Conservation (phyloP, 2,797 vertebrate species). For the Momotus momota region DNA sequence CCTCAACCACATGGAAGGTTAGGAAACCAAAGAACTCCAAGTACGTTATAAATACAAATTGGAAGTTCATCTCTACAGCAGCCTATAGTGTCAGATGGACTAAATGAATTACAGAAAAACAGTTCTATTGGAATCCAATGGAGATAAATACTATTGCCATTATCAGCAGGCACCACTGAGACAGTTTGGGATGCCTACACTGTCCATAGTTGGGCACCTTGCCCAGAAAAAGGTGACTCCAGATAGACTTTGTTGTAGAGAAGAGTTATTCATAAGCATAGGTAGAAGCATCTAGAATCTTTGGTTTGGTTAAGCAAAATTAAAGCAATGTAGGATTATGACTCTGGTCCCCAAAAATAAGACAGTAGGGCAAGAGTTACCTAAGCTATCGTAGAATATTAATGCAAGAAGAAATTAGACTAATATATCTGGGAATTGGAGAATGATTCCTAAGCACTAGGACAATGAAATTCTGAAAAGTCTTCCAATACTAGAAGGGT, state of each 20-base stretch:
- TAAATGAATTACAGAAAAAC: neutral
- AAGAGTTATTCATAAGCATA: neutral
- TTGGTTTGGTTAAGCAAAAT: neutral
- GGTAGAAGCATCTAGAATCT: neutral
- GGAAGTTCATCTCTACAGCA: neutral
- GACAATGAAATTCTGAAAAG: neutral
- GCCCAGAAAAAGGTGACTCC: neutral
- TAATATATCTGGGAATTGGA: neutral
- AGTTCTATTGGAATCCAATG: neutral
- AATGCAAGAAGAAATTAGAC: neutral
- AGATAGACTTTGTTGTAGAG: neutral
- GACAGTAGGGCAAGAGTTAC: neutral
- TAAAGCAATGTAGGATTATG: neutral
- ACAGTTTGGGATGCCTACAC: neutral
- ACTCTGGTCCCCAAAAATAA: neutral
- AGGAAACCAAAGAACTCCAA: neutral
- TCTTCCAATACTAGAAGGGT: neutral
- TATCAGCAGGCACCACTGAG: neutral
- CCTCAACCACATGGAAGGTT: neutral
- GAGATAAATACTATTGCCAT: neutral
- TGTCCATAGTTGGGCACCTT: neutral
- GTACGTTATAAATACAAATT: neutral
- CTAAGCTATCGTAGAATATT: neutral
- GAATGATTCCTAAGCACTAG: neutral
- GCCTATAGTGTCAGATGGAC: neutral